Percentiles rank a stretch among this genome's conserved stretches.
phyloP scores from a whole-genome alignment of 2,888 invertebrate species.

The Megastigmus dorsalis region DNA sequence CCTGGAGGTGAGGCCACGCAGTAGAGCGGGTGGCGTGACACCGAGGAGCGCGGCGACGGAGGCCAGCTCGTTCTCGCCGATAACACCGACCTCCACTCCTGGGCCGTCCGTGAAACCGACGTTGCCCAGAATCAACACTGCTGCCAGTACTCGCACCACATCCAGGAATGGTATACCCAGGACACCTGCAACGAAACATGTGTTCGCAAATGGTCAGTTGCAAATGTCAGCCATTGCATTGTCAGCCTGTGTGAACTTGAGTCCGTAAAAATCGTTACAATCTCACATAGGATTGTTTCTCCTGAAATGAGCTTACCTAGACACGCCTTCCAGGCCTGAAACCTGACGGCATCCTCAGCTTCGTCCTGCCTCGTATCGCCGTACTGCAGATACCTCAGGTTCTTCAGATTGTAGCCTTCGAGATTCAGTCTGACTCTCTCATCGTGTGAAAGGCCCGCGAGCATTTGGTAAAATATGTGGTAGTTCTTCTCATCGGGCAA shows the following conservation, averaged over 20 bases:
- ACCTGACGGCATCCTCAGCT: slow-evolving; percentile 83
- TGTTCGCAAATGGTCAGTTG: too few species aligned
- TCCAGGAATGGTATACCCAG: slow-evolving; percentile 96
- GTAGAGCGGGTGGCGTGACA: slow-evolving; percentile 83
- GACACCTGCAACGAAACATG: slow-evolving; percentile 80
- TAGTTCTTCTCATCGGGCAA: slow-evolving; percentile 93
- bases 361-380: slow-evolving; percentile 85
- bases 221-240: too few species aligned
- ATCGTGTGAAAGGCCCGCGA: slow-evolving; percentile 90
- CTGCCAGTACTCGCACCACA: slow-evolving; percentile 92
- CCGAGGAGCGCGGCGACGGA: slow-evolving; percentile 90
- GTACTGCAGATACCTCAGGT: slow-evolving; percentile 86
- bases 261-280: too few species aligned
- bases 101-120: slow-evolving; percentile 90
- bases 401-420: slow-evolving; percentile 88
- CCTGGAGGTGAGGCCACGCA: slow-evolving; percentile 88
- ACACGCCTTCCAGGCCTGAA: slow-evolving; percentile 94
- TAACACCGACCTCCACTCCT: slow-evolving; percentile 85
- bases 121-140: slow-evolving; percentile 93
- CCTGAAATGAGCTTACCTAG: slow-evolving; percentile 77
- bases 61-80: slow-evolving; percentile 88
- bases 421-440: slow-evolving; percentile 91
- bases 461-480: slow-evolving; percentile 97
- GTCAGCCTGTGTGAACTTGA: too few species aligned
- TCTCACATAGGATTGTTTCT: not conserved